These are phyloP conservation scores for Lytechinus pictus DNA, from an alignment of 35 echinoderm and acorn worm species.

Conservation along the genomic window DNA sequence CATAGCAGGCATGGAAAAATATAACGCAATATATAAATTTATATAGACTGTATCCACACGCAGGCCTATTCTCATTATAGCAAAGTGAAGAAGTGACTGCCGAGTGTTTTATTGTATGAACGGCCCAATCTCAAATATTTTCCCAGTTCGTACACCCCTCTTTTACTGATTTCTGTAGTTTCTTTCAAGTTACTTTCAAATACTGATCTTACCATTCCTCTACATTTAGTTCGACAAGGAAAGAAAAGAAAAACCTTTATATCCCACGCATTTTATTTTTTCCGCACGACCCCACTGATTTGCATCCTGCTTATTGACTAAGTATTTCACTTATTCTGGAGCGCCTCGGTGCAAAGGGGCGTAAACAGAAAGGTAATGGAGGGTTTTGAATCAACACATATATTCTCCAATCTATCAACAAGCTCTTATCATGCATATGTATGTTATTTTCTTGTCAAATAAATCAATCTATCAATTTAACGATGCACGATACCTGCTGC, in stretches of 20 bases:
- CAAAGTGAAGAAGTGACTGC: too few relatives aligned
- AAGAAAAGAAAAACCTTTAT: not conserved
- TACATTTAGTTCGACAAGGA: not conserved
- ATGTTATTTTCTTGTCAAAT: not conserved
- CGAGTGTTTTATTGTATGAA: too few relatives aligned
- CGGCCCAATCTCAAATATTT: too few relatives aligned
- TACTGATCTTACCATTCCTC: not conserved
- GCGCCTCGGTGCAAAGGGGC: not conserved
- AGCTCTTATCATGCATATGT: not conserved
- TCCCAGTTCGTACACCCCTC: not conserved
- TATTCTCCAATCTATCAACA: not conserved
- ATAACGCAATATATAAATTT: too few relatives aligned
- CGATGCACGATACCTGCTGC: not conserved
- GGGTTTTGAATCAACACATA: not conserved
- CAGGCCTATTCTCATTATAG: too few relatives aligned
- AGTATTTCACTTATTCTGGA: not conserved
- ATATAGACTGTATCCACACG: too few relatives aligned
- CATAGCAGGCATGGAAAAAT: too few relatives aligned
- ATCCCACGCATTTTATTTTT: not conserved
- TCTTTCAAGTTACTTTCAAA: not conserved
- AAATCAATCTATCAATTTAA: not conserved
- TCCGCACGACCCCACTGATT: slow-evolving; percentile 6
- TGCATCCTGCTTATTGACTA: not conserved
- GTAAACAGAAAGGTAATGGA: not conserved
- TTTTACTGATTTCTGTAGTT: not conserved